These are phyloP conservation scores for Zaprionus africanus DNA, from an alignment of 1,140 invertebrate genomes.

Conservation along the genomic window DNA sequence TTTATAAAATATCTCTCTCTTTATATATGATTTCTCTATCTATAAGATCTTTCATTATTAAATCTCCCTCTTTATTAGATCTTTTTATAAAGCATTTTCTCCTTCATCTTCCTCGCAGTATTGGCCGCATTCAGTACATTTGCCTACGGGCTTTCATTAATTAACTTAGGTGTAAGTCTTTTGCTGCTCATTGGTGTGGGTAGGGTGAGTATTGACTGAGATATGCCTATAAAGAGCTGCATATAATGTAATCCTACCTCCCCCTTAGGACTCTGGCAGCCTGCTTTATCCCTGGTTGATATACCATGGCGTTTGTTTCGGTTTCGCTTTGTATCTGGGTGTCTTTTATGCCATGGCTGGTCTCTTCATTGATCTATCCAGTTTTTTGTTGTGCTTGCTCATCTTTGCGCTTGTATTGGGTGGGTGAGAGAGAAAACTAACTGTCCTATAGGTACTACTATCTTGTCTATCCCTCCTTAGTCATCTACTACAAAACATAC, in stretches of 20 bases:
- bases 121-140: conserved; percentile 68
- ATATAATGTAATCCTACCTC: not conserved
- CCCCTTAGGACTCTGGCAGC: conserved; percentile 53
- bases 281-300: conserved; percentile 78
- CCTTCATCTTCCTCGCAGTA: conserved; percentile 30
- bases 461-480: conserved; percentile 12
- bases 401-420: conserved; percentile 68
- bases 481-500: conserved; percentile 77
- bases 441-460: not conserved
- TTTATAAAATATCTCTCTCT: no score
- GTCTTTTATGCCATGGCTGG: conserved; percentile 67
- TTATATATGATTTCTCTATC: no score
- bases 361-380: conserved; percentile 71
- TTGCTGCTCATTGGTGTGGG: conserved; percentile 71
- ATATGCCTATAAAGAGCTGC: not conserved
- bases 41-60: no score
- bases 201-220: conserved; percentile 46
- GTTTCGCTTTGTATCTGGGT: conserved; percentile 64
- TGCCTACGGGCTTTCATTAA: conserved; percentile 66
- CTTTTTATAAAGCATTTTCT: no score
- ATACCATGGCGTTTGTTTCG: conserved; percentile 67
- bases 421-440: not conserved
- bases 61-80: no score
- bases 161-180: conserved; percentile 67
- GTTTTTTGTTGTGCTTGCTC: conserved; percentile 69